A percentile compares a stretch with the other conserved stretches of the same genome.
phyloP scores from a whole-genome alignment of 2,888 invertebrate genomes.

The Hypercompe scribonia region DNA sequence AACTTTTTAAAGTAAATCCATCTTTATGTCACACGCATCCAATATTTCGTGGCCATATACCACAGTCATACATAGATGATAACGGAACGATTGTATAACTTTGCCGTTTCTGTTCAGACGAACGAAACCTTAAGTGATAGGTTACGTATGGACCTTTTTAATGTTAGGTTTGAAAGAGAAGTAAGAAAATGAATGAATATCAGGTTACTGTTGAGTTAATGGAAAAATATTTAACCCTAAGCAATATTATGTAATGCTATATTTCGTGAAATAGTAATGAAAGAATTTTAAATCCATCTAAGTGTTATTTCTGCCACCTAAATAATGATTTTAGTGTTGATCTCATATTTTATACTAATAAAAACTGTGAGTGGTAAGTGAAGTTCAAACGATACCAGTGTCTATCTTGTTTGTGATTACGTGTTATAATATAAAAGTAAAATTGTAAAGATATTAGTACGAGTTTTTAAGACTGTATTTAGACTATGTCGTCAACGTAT shows the following conservation, averaged over 20 bases:
- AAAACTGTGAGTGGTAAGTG: neutral
- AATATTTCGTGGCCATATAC: no score
- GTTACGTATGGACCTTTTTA: neutral
- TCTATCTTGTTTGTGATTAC: neutral
- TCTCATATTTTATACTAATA: neutral
- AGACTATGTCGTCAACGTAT: no score
- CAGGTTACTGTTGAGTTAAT: neutral
- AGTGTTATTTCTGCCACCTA: neutral
- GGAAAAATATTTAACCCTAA: neutral
- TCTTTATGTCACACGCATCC: no score
- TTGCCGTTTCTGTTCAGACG: neutral
- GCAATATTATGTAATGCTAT: neutral
- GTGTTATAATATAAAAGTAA: neutral
- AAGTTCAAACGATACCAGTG: neutral
- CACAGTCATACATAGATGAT: neutral
- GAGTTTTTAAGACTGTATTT: neutral
- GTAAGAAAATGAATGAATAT: neutral
- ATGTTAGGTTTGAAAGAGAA: neutral
- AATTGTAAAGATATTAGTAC: neutral
- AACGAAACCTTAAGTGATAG: neutral
- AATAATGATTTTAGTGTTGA: constrained; percentile 3
- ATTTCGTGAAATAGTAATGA: neutral
- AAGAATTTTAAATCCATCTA: neutral
- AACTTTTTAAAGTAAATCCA: no score
- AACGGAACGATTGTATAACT: neutral